Evolutionary conservation across 1,140 invertebrate genomes (phyloP).

Genomic region (Tribolium madens): DNA sequence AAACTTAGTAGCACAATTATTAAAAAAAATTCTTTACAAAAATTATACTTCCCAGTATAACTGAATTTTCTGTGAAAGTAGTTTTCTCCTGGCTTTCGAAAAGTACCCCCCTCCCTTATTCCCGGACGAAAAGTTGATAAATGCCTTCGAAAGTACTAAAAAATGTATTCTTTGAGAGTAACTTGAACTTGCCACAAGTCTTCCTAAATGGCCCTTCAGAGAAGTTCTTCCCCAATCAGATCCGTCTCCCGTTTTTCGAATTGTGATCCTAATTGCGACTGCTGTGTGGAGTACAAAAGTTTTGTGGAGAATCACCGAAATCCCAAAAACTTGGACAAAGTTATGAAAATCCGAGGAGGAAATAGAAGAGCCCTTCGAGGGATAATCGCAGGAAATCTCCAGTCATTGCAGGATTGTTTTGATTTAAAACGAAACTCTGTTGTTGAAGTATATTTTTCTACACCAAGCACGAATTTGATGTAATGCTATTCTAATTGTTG

Average conservation of each 20-base stretch:
- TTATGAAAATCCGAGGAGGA: background rate
- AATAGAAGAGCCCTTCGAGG: background rate
- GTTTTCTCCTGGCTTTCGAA: too few relatives aligned
- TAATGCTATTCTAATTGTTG: too few relatives aligned
- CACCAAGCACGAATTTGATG: too few relatives aligned
- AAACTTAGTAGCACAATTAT: too few relatives aligned
- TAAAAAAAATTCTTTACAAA: too few relatives aligned
- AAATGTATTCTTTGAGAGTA: too few relatives aligned
- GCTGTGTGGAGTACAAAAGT: background rate
- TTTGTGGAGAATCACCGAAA: background rate
- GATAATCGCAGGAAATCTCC: background rate
- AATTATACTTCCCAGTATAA: too few relatives aligned
- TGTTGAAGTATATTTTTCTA: too few relatives aligned
- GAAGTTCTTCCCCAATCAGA: background rate
- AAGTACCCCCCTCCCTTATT: too few relatives aligned
- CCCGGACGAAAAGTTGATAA: too few relatives aligned
- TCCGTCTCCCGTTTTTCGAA: background rate
- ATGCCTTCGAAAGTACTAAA: background rate
- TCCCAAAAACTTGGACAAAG: background rate
- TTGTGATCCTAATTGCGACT: background rate
- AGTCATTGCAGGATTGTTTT: background rate
- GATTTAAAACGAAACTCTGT: too few relatives aligned
- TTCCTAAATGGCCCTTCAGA: background rate
- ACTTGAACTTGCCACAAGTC: background rate
- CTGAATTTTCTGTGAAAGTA: too few relatives aligned